Base-by-base conservation (phyloP, 2,888 invertebrate species). In the Leptopilina myrica region DNA sequence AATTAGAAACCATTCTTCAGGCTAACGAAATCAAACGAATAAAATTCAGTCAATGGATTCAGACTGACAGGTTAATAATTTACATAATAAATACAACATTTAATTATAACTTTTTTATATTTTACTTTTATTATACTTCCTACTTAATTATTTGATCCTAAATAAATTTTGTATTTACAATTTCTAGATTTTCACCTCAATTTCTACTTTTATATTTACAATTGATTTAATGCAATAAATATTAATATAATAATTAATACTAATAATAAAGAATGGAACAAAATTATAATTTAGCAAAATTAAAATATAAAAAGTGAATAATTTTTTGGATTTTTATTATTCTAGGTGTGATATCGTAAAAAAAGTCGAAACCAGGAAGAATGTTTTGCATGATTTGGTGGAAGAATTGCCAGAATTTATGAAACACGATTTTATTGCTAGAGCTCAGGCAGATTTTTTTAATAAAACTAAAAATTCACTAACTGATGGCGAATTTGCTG, bases 301-400 rank as follows among this genome's bases (percentile, higher is more conserved):
- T 8, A 43, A 43, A 43, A 43, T 43, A 8, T 6, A 43, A 5
- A 43, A 43, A 43, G 43, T 43, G 43, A 43, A 8, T 43, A 6
- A 65, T 66, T 76, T 26, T 26, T 77, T 62, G 15, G 62, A 8
- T 62, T 62, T 62, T 62, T 62, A 15, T 62, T 62, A 15, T 62
- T 62, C 9, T 62, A 81, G 81, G 53, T 81, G 81, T 64, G 79
- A 78, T 76, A 59, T 81, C 15, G 76, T 46, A 20, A 77, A n/a
- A n/a, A 77, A 77, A 75, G 76, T 40, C 14, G 79, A 81, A 76
- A 77, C 14, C 14, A 77, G 76, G 40, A 76, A 79, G 78, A 65
- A 77, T 12, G 69, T 81, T 78, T 4, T 79, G 4, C 46, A 76
- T 62, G 76, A 79, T 49, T 79, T 81, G 14, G 53, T 26, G 46